Conservation (phyloP, 2,797 vertebrate species). For the Pantherophis vulpinus region DNA sequence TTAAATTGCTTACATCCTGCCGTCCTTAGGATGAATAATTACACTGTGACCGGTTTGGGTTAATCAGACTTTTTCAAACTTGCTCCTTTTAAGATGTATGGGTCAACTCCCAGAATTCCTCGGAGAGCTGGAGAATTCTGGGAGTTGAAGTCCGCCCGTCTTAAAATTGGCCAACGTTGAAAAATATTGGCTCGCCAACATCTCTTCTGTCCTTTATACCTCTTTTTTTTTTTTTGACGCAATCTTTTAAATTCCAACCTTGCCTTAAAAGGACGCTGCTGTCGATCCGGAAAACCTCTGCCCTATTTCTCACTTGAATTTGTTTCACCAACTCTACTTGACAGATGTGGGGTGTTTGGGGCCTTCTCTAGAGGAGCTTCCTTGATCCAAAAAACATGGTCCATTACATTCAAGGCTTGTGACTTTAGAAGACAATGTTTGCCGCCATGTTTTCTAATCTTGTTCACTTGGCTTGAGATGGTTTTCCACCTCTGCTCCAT, state of each 20-base stretch:
- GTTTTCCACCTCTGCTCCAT: neutral
- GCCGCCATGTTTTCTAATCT: neutral
- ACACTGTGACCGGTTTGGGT: neutral
- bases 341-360: neutral
- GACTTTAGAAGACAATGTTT: too few species aligned
- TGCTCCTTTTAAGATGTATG: neutral
- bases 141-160: neutral
- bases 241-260: neutral
- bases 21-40: neutral
- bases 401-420: too few species aligned
- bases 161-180: neutral
- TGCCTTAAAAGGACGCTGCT: neutral
- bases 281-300: too few species aligned
- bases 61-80: neutral
- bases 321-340: neutral
- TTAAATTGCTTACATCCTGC: neutral
- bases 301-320: neutral
- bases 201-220: neutral
- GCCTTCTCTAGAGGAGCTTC: neutral
- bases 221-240: neutral
- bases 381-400: neutral
- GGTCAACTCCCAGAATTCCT: neutral
- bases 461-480: too few species aligned
- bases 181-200: neutral
- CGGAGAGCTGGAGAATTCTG: neutral